Evolutionary conservation across 2,888 invertebrate genomes (phyloP), one percentile per base, ranked within the genome.

Genomic region (Latrodectus hesperus): DNA sequence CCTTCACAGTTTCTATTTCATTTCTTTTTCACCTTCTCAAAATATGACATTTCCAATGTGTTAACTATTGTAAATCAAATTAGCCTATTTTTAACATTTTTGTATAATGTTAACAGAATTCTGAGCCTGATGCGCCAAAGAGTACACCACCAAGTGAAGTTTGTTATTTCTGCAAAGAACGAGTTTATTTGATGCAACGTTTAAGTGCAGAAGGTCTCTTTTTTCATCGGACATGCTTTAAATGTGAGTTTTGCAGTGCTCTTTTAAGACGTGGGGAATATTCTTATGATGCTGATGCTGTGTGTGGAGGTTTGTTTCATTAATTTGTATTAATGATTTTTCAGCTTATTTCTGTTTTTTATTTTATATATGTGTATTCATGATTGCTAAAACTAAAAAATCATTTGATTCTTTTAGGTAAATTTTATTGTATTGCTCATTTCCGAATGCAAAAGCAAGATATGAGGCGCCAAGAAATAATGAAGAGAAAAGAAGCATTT

Each of bases 161-260:
- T 91, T 97, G 95, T 93, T 97, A 95, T 93, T 97, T 98, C 93
- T 99, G 99, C 93, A 95, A 95, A 81, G 96, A 96, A 92, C 94
- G 96, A 71, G 98, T 99, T 81, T 99, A 99, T 92, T 94, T 98
- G 52, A 97, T 98, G 94, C 98, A 99, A 92, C 94, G 96, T 90
- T 94, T 98, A 90, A 95, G 95, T 72, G 97, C 98, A 5, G 97
- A 97, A 93, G 97, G 97, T 17, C 94, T 96, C 91, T 96, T 96
- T 91, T 95, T 98, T 92, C 98, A 99, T 93, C 95, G 98, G 85
- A 96, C 96, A 71, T 99, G 99, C 93, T 96, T 99, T 93, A 95
- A 96, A 89, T 99, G 99, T 93, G 96, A 97, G 92, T 97, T 97
- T 92, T 99, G 98, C 93, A 95, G 95, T 91, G 95, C 96, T 8